These are phyloP conservation scores for Podarcis cretensis DNA, from an alignment of 2,113 vertebrate species.

Conservation along the genomic window DNA sequence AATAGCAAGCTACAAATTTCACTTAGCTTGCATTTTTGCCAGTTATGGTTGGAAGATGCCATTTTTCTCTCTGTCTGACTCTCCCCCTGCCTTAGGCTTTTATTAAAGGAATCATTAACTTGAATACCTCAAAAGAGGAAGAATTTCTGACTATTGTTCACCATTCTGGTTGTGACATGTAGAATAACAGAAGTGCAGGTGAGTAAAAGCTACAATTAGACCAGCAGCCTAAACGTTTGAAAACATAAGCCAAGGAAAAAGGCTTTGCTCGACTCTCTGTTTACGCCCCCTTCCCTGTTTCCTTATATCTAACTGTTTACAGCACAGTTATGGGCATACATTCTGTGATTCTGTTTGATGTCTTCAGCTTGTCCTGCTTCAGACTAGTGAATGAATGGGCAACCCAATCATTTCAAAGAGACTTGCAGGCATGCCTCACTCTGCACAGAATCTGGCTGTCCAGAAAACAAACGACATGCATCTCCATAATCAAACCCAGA, in stretches of 20 bases:
- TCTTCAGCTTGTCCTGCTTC: not conserved
- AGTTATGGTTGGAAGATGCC: slow-evolving; percentile 69
- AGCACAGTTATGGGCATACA: not conserved
- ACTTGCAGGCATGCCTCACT: slow-evolving; percentile 2
- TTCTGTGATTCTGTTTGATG: not conserved
- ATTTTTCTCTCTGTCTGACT: slow-evolving; percentile 4
- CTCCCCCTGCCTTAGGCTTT: slow-evolving; percentile 44
- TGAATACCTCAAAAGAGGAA: slow-evolving; percentile 56
- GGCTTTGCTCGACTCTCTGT: slow-evolving; percentile 44
- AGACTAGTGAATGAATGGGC: not conserved
- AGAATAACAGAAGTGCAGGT: slow-evolving; percentile 56
- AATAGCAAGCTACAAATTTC: slow-evolving; percentile 72
- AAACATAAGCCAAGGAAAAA: slow-evolving; percentile 58
- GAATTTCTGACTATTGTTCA: slow-evolving; percentile 62
- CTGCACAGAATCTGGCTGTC: not conserved
- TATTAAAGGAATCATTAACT: slow-evolving; percentile 65
- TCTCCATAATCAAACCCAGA: not conserved
- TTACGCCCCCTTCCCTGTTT: slow-evolving; percentile 40
- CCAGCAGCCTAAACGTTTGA: slow-evolving; percentile 49
- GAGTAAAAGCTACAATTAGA: slow-evolving; percentile 68
- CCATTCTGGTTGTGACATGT: slow-evolving; percentile 58
- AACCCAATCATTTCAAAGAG: not conserved
- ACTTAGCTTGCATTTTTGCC: slow-evolving; percentile 67
- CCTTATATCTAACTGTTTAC: slow-evolving; percentile 27
- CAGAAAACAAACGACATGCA: not conserved